Base-by-base conservation (phyloP, 2,888 invertebrate species). In the Seira ritae region DNA sequence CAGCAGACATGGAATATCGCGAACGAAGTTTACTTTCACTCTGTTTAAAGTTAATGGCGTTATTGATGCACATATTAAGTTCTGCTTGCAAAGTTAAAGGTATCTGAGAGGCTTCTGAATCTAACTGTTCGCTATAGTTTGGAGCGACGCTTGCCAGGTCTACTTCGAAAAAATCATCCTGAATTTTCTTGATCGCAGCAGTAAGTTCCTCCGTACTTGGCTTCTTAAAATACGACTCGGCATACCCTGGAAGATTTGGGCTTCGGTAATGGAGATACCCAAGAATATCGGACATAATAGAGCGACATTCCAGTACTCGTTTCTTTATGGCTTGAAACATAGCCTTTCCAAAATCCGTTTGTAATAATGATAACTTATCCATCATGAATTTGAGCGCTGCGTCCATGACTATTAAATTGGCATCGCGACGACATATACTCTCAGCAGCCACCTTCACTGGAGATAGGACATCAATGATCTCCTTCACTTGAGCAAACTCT, bases 321-420 rank as follows among this genome's bases (percentile, higher is more conserved):
- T 0, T 8, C 12, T 62, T 60, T 1, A 73, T 23, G 3, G 73
- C 65, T 12, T 80, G 23, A n/a, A 42, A 67, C 31, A 80, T 15
- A 37, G 50, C 10, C 12, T 4, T 10, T 4, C 31, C 24, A 17
- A 74, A 4, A 3, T 3, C 12, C 0, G 24, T 20, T 12, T 62
- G n/a, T 1, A 10, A 31, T 24, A 12, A 1, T 15, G 42, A 15
- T 1, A 80, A 8, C 17, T 74, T 74, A 17, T 55, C 67, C 6
- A 80, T 12, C 22, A 60, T 68, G 19, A 80, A 80, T 4, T 67
- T 60, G 1, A 74, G 2, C n/a, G 50, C 72, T 1, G 46, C 66
- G 19, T 83, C 83, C 31, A 19, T 23, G 2, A 66, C n/a, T 3
- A 83, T n/a, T 8, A 83, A 42, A 15, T 4, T 73, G n/a, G 73